Evolutionary conservation across 2,888 invertebrate genomes (phyloP).

Genomic region (Arctia plantaginis): DNA sequence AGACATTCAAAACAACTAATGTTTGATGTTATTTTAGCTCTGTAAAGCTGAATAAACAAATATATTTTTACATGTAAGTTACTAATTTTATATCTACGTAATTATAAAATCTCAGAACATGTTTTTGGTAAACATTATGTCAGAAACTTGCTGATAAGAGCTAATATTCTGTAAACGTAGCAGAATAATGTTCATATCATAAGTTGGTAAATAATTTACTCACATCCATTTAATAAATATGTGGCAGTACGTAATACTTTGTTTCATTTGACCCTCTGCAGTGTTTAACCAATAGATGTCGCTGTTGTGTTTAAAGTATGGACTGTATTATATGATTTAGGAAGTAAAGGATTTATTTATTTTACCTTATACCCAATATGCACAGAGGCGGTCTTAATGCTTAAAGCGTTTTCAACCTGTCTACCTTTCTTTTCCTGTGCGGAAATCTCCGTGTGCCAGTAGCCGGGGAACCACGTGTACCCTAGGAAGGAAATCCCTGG

Average conservation of each 20-base stretch:
- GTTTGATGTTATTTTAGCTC: neutral
- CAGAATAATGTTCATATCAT: neutral
- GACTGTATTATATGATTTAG: no score
- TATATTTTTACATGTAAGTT: neutral
- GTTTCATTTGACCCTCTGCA: neutral
- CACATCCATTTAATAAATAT: neutral
- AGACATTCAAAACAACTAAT: neutral
- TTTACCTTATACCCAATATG: no score
- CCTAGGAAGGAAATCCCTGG: no score
- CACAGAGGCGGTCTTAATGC: no score
- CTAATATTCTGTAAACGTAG: neutral
- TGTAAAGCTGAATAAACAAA: neutral
- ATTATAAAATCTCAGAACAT: neutral
- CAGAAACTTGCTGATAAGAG: neutral
- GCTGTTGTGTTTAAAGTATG: neutral
- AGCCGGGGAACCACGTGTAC: no score
- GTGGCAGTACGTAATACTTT: neutral
- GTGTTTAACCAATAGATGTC: neutral
- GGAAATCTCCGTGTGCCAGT: no score
- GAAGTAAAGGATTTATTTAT: no score
- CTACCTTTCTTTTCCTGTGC: no score
- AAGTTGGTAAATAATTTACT: neutral
- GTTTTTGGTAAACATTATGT: constrained; percentile 5
- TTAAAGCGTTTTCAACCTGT: no score
- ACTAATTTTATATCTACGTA: neutral